Conservation (phyloP, 2,888 invertebrate species). For the Ormia ochracea region DNA sequence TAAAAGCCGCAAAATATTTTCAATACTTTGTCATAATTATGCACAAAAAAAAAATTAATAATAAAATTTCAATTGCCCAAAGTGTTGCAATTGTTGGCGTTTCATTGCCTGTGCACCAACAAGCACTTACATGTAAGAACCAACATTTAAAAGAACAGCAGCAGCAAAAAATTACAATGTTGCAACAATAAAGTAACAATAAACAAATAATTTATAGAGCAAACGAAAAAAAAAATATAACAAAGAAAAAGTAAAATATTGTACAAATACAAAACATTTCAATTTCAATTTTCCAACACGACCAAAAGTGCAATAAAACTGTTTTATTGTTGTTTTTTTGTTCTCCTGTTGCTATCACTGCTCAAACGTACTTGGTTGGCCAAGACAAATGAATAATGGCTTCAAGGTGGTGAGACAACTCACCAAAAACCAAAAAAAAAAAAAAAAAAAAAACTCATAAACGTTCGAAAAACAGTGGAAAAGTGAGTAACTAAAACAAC, state of each 20-base stretch:
- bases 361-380: conserved; percentile 46
- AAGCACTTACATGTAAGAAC: not conserved
- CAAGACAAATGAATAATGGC: conserved; percentile 59
- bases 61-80: conserved; percentile 60
- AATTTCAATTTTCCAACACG: conserved; percentile 55
- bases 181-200: conserved; percentile 16
- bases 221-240: not conserved
- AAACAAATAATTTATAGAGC: conserved; percentile 37
- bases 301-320: conserved; percentile 7
- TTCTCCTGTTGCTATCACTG: conserved; percentile 16
- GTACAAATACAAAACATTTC: conserved; percentile 44
- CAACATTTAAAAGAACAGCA: not conserved
- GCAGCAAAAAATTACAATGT: conserved; percentile 17
- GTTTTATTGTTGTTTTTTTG: conserved; percentile 12
- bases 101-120: conserved; percentile 56
- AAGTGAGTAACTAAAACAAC: conserved; percentile 13
- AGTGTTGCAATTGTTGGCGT: conserved; percentile 58
- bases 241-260: not conserved
- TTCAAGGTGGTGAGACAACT: conserved; percentile 62
- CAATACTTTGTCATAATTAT: conserved; percentile 34
- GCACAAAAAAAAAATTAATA: conserved; percentile 33
- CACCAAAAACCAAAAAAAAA: conserved; percentile 47
- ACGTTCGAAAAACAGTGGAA: conserved; percentile 27
- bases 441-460: conserved; percentile 55
- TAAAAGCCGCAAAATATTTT: conserved; percentile 42